Base-by-base conservation (phyloP, 2,797 vertebrate species). In the Gymnocypris eckloni region DNA sequence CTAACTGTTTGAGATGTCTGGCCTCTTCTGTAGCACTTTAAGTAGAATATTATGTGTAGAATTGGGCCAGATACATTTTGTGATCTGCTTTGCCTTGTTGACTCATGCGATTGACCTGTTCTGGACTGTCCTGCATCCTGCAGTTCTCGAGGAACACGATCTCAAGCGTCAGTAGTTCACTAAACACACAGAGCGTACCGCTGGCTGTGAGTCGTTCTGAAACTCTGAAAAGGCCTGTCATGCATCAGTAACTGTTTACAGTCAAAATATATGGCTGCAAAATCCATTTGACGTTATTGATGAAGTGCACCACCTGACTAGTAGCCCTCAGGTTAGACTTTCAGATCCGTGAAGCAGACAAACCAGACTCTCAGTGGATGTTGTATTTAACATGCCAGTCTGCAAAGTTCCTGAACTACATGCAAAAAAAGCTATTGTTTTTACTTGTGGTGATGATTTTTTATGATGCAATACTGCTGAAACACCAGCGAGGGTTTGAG, bases 401-500 rank as follows among this genome's bases (percentile, higher is more conserved):
- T 48, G 6, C 37, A 72, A 39, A 71, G 52, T 87, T 22, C 66
- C 28, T 59, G 48, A 81, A 56, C 18, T 78, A 82, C 61, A 79
- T 82, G 61, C 54, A 59, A 75, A 78, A 78, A 61, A 50, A 28
- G 64, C 67, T 9, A 70, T 73, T 76, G 77, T 84, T 85, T 83
- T 78, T 41, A 48, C 78, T 85, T 78, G 61, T 86, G 73, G 64
- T 56, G 75, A 82, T 85, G 75, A 70, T 87, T 70, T 81, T 70
- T 73, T 11, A 81, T 89, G 88, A 90, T 89, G 88, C 87, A 90
- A 90, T 64, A 33, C 25, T 66, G 52, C 48, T 86, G 88, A 87
- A 88, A 87, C 70, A 39, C 25, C n/a, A 45, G 41, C 28, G 25
- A 72, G 45, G 37, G 39, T 86, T 84, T 84, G 69, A 56, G 66